Evolutionary conservation across 1,140 invertebrate genomes (phyloP), one percentile per base, ranked within the genome.

Genomic region (Lordiphosa collinella): DNA sequence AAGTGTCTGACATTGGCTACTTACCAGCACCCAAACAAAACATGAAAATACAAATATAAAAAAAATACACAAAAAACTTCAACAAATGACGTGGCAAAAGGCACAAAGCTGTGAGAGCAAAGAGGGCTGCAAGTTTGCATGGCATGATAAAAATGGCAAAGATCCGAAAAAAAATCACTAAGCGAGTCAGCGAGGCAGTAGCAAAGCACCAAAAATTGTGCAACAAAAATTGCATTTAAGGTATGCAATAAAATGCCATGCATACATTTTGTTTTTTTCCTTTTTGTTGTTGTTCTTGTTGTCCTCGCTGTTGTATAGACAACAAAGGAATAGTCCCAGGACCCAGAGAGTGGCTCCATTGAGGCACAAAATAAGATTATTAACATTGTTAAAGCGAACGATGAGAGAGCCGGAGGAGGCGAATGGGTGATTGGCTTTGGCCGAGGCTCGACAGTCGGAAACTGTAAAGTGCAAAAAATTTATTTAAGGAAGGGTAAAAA

Each of bases 301-400:
- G 22, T 25, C 22, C 22, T 25, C 22, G 22, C 22, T 25, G 22
- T 6, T 25, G 22, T 25, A 25, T 25, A 25, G 36, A 22, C 38
- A 56, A 76, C 64, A 82, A 76, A 62, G 63, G 51, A 8, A 12
- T 44, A 41, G 31, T 35, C 57, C 25, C 22, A 4, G 22, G 6
- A 7, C 22, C 5, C 22, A 25, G 22, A 25, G 22, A 40, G 55
- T 44, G 56, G 43, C 43, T 82, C 66, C 61, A 80, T 80, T 80
- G 76, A 71, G 71, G 75, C 76, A 76, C 75, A 82, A 80, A 82
- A 80, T 80, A 80, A 80, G 75, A 80, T 80, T 80, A 80, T 80
- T 80, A 80, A 80, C 76, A 69, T 80, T 80, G 76, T 82, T 80
- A 80, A 80, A 80, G 52, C 71, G 76, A 80, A 76, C 76, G 72